Base-by-base conservation (phyloP, 2,797 vertebrate genomes). In the Fistularia tabacaria region DNA sequence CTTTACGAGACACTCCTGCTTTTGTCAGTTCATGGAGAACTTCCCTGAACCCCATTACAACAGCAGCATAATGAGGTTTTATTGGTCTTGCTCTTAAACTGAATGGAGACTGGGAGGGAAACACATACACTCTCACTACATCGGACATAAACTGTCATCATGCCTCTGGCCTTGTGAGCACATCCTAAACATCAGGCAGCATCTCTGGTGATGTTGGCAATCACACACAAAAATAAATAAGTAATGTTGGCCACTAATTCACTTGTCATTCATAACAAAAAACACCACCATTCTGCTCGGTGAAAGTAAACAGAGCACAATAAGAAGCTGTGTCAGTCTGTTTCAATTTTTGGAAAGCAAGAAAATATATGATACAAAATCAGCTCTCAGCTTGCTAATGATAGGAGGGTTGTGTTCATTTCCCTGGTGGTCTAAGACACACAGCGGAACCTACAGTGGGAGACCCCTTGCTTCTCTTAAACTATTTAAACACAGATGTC, bases 401-500 rank as follows among this genome's bases (percentile, higher is more conserved):
- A 73, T 73, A 71, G 65, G 65, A 69, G 58, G 62, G 80, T 70
- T 67, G 64, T 44, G 7, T 49, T 72, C 54, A 73, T 85, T 87
- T 88, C 84, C 87, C 87, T 84, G 91, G 89, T 90, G 89, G 88
- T 89, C 88, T 76, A 67, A 79, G 80, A 81, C 71, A 67, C 57
- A 71, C 76, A 81, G 66, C 82, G 76, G 55, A 82, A 78, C 81
- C 80, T 67, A 62, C 61, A 68, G 78, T 71, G 74, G 88, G 79
- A 73, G 77, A 83, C 89, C 88, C 85, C 86, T 64, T 12, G 79
- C 73, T 60, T 78, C 84, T 90, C 86, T 89, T 90, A 87, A 91
- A 90, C 86, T 52, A 55, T 85, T 91, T 89, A 90, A 88, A 84
- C 85, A n/a, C 89, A 86, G 89, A 91, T 89, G 89, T 91, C 87